Conservation (phyloP, 35 echinoderm and acorn worm genomes). For the Stichopus chloronotus region DNA sequence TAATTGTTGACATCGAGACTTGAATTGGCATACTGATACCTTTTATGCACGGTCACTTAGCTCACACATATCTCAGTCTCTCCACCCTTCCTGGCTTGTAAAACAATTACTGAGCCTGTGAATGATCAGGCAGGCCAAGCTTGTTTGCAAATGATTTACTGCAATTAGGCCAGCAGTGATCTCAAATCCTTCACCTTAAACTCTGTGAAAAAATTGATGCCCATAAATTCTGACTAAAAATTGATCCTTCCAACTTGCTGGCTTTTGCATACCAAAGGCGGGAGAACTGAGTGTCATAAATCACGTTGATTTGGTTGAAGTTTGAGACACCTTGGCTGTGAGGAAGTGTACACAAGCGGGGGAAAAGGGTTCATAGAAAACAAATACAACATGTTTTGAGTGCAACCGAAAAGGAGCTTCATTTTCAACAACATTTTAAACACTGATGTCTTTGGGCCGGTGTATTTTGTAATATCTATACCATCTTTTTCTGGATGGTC, state of each 20-base stretch:
- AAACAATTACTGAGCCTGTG: slow-evolving; percentile 36
- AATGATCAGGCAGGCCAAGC: neutral
- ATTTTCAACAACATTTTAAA: neutral
- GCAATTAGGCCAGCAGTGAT: slow-evolving; percentile 38
- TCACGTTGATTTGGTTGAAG: neutral
- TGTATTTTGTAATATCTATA: too few species aligned
- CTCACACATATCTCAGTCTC: too few species aligned
- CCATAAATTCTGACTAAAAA: slow-evolving; percentile 43
- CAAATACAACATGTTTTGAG: slow-evolving; percentile 10
- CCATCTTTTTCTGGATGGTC: neutral
- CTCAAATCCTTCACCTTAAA: slow-evolving; percentile 8
- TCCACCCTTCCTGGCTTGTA: neutral
- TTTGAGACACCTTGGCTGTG: slow-evolving; percentile 47
- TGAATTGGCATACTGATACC: neutral
- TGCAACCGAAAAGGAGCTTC: neutral
- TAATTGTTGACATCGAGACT: neutral
- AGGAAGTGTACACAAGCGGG: slow-evolving; percentile 8
- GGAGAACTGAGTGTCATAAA: neutral
- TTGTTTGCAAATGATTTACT: slow-evolving; percentile 24
- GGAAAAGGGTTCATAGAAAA: slow-evolving; percentile 4
- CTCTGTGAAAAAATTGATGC: slow-evolving; percentile 14
- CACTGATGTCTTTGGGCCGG: too few species aligned
- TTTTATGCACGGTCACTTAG: neutral
- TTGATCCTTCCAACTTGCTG: neutral
- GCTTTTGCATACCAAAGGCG: slow-evolving; percentile 26